Evolutionary conservation across 2,797 vertebrate genomes (phyloP).

Genomic region (Pachyuromys duprasi): DNA sequence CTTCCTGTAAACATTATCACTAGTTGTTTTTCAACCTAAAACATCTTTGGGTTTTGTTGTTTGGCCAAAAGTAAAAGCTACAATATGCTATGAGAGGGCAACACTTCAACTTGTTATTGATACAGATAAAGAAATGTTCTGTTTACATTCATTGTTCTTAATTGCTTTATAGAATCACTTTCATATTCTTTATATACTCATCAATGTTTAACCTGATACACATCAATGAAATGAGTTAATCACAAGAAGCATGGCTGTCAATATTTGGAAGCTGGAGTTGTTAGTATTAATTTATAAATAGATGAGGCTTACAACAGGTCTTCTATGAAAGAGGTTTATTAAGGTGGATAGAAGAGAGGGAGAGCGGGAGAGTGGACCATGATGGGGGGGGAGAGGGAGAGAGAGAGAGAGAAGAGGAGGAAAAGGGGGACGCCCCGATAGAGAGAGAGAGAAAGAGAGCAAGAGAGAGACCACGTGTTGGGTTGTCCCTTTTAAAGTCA

Average conservation of each 20-base stretch:
- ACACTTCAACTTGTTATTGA: not conserved
- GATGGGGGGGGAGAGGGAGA: too few relatives aligned
- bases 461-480: too few relatives aligned
- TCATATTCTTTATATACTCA: not conserved
- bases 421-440: too few relatives aligned
- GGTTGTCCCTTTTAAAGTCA: too few relatives aligned
- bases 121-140: not conserved
- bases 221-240: not conserved
- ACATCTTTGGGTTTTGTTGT: not conserved
- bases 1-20: conserved; percentile 12
- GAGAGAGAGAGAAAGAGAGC: too few relatives aligned
- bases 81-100: not conserved
- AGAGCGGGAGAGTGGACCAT: too few relatives aligned
- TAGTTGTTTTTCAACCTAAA: conserved; percentile 48
- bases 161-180: not conserved
- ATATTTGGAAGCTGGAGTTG: conserved; percentile 54
- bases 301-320: too few relatives aligned
- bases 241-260: not conserved
- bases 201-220: not conserved
- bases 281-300: too few relatives aligned
- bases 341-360: too few relatives aligned
- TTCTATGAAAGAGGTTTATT: too few relatives aligned
- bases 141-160: not conserved
- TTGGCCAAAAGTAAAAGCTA: not conserved
- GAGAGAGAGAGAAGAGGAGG: too few relatives aligned